These are phyloP conservation scores for Notodonta dromedarius DNA, from an alignment of 2,888 invertebrate species.

Conservation along the genomic window DNA sequence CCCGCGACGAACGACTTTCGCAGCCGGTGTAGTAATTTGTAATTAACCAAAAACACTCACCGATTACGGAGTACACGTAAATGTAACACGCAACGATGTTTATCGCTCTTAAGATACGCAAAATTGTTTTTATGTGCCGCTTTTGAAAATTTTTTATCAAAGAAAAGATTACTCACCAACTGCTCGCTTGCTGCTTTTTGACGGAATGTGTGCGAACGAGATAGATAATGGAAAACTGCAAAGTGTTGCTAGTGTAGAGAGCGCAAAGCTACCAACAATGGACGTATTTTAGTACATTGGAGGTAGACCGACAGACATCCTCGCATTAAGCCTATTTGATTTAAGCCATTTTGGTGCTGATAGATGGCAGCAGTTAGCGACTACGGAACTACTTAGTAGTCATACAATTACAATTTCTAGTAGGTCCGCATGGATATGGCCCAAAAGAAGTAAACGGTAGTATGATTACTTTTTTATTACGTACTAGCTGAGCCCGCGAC, in stretches of 20 bases:
- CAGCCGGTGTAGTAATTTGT: conserved; percentile 35
- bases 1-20: conserved; percentile 44
- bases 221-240: conserved; percentile 24
- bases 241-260: conserved; percentile 36
- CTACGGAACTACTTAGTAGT: too few relatives aligned
- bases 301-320: too few relatives aligned
- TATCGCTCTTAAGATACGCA: conserved; percentile 12
- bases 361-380: too few relatives aligned
- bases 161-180: conserved; percentile 69
- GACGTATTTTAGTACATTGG: too few relatives aligned
- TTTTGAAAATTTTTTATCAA: conserved; percentile 33
- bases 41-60: conserved; percentile 35
- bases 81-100: conserved; percentile 22
- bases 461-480: too few relatives aligned
- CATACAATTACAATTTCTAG: too few relatives aligned
- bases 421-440: too few relatives aligned
- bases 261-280: conserved; percentile 15
- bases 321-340: too few relatives aligned
- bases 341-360: too few relatives aligned
- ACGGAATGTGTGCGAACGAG: conserved; percentile 60
- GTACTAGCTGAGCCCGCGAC: too few relatives aligned
- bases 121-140: conserved; percentile 18
- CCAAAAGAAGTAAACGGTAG: too few relatives aligned
- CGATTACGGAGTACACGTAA: conserved; percentile 19
- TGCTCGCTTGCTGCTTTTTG: conserved; percentile 63